Base-by-base conservation (phyloP, 2,888 invertebrate genomes). In the Arrhopalites spinosus region DNA sequence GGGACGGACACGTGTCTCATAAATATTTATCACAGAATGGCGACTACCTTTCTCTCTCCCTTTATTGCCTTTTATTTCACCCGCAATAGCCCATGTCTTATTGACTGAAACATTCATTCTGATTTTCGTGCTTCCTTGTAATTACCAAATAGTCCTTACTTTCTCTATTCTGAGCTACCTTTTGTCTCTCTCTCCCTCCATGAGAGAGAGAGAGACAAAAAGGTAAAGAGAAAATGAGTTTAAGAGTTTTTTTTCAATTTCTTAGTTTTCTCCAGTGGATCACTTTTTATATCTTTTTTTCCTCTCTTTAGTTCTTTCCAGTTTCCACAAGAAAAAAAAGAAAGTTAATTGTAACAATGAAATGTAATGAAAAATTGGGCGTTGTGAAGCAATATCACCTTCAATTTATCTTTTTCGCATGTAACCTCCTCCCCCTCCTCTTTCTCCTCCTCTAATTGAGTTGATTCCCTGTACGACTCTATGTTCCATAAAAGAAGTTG, bases 51-150 rank as follows among this genome's bases (percentile, higher is more conserved):
- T 36, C 43, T n/a, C 36, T n/a, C 43, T 36, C 66, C 2, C 43
- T 66, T 66, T 68, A 68, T 72, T 72, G 36, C 71, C 71, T 72
- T 72, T 66, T 63, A 43, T 20, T 43, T 61, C 45, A 61, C 59
- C 36, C 61, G 43, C 71, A 72, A 72, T 61, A 43, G 61, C 61
- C n/a, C 45, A 72, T 61, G 61, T 72, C 43, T 63, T 72, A 61
- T 72, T 45, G 56, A 72, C 61, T 72, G 36, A 61, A 72, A 61
- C 71, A 72, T 61, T 61, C 47, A 61, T 72, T 61, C 71, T 72
- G 61, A 59, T 72, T 72, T n/a, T 45, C 71, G 71, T 72, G 63
- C 72, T 72, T n/a, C 63, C 47, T 63, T 63, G 63, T 72, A 72
- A 72, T 72, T 72, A 72, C 72, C 20, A 36, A 5, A 53, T 8